Base-by-base conservation (phyloP, 2,113 vertebrate species). In the Channa argus region DNA sequence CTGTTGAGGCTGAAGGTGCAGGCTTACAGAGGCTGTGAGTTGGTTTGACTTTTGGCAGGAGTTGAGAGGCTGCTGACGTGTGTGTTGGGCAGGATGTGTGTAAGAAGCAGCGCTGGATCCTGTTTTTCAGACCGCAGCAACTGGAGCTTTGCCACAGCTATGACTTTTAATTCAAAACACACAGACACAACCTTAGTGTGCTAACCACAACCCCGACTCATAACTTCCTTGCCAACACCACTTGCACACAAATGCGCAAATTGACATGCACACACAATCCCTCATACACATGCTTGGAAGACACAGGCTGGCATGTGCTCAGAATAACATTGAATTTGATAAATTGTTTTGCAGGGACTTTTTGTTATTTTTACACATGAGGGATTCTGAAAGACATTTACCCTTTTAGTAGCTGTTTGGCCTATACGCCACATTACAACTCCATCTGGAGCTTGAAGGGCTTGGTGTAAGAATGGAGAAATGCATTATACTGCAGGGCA, bases 21-120 rank as follows among this genome's bases (percentile, higher is more conserved):
- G 83, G 79, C 77, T 88, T 74, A 72, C 70, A 76, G 71, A 81
- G 86, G 86, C 82, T 74, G 82, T 14, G 67, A 77, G 89, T 79
- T 75, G 87, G 86, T 89, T 88, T 71, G 86, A 80, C 80, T 89
- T 77, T 88, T 93, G 91, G 90, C 89, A 92, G 78, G 60, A 74
- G 82, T 85, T 87, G 81, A 89, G 87, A 91, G 86, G 72, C 69
- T 91, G 85, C 80, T 93, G 91, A 93, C 87, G 91, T 91, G 80
- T 58, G 74, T 79, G 77, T 82, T 36, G 76, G 87, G 88, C 90
- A 92, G 91, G 91, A 93, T 91, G 89, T 91, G 91, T 92, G 90
- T 87, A 88, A 91, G 86, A 89, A 88, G 91, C 89, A 76, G 84
- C 2, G 73, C 85, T 89, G 79, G 89, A 92, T 93, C 91, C 91